Percentiles rank a stretch among this genome's conserved stretches.
phyloP scores from a whole-genome alignment of 2,888 invertebrate species.

The Bugula neritina region DNA sequence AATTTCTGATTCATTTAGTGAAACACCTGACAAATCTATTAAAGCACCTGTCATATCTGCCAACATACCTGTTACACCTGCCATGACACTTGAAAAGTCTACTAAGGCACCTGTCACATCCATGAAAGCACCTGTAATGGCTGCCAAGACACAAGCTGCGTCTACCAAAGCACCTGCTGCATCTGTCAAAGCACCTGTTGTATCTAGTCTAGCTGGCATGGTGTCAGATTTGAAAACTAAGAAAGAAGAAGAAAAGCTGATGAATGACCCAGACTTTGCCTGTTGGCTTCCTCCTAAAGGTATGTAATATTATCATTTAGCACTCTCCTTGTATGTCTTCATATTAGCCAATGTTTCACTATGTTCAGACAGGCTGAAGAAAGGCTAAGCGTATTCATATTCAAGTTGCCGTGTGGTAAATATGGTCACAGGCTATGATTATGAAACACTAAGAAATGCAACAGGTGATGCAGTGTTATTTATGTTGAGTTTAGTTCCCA shows the following conservation, averaged over 20 bases:
- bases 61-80: background rate
- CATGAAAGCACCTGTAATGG: background rate
- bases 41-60: background rate
- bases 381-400: no score
- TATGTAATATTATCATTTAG: no score
- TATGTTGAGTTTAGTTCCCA: no score
- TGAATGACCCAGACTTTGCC: slow-evolving; percentile 3
- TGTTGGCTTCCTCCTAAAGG: slow-evolving; percentile 12
- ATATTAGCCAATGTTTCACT: no score
- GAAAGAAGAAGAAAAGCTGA: background rate
- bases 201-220: slow-evolving; percentile 8
- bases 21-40: background rate
- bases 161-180: background rate
- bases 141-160: no score
- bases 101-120: background rate
- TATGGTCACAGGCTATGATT: no score
- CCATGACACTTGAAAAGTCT: background rate
- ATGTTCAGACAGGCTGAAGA: no score
- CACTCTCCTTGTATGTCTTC: no score
- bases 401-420: no score
- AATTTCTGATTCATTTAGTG: no score
- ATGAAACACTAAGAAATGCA: no score
- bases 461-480: no score
- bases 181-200: background rate
- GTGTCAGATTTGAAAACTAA: background rate